These are phyloP conservation scores for Lampris megalopsis DNA, from an alignment of 2,113 vertebrate genomes.

Conservation along the genomic window DNA sequence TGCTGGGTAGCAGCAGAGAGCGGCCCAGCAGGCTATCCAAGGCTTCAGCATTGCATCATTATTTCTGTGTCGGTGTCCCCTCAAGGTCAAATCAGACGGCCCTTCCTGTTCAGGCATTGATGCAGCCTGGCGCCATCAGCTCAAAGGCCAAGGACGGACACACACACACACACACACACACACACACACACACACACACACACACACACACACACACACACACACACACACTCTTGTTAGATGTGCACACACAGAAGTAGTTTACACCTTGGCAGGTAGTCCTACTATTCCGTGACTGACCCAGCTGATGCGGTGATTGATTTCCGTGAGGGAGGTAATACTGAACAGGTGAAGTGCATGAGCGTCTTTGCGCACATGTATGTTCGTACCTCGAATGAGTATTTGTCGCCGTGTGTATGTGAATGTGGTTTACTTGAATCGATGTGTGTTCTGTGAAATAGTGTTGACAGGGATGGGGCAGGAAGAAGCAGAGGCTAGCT, in stretches of 20 bases:
- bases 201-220: conserved; percentile 12
- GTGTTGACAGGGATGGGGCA: conserved; percentile 33
- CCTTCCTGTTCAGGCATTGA: conserved; percentile 17
- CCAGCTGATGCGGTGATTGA: conserved; percentile 18
- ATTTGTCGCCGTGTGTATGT: background rate
- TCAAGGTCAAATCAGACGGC: conserved; percentile 23
- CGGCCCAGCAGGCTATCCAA: conserved; percentile 35
- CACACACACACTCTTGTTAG: background rate
- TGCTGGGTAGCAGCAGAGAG: conserved; percentile 52
- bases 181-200: background rate
- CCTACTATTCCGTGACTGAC: background rate
- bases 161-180: conserved; percentile 6
- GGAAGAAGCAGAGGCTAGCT: conserved; percentile 30
- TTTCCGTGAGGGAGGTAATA: background rate
- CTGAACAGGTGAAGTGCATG: background rate
- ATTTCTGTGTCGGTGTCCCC: conserved; percentile 42
- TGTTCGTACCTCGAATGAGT: background rate
- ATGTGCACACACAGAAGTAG: background rate
- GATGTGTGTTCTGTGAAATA: conserved; percentile 36
- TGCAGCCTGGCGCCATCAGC: background rate
- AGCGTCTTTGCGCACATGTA: background rate
- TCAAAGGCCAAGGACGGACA: background rate
- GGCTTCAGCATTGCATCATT: conserved; percentile 28
- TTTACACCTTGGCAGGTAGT: conserved; percentile 13
- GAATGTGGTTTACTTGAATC: background rate